A percentile compares a stretch with the other conserved stretches of the same genome.
These are phyloP conservation scores for Manis pentadactyla DNA, from an alignment of 2,797 vertebrate species.

Conservation along the genomic window DNA sequence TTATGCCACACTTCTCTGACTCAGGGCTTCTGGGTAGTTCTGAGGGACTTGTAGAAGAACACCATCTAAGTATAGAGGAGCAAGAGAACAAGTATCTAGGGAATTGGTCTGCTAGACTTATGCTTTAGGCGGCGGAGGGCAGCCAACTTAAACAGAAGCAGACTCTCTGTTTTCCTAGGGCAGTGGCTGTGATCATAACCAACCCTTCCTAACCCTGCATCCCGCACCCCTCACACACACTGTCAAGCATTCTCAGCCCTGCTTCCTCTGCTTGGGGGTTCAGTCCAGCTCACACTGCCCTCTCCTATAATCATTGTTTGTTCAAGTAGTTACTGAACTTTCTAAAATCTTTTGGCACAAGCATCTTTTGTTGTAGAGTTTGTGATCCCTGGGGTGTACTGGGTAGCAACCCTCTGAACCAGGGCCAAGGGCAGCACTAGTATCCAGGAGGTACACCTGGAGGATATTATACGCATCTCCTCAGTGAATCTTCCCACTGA, in stretches of 20 bases:
- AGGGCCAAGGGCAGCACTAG: neutral
- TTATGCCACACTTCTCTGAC: neutral
- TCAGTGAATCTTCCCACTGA: neutral
- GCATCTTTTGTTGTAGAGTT: neutral
- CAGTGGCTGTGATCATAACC: neutral
- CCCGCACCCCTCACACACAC: neutral
- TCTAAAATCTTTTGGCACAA: neutral
- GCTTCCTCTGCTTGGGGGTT: neutral
- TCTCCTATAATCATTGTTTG: neutral
- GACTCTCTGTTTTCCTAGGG: neutral
- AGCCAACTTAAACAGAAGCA: slow-evolving; percentile 28
- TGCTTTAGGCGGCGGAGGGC: neutral
- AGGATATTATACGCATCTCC: neutral
- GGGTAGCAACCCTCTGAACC: neutral
- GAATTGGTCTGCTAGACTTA: neutral
- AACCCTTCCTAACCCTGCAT: neutral
- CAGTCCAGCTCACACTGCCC: neutral
- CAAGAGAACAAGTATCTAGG: neutral
- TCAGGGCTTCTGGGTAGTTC: neutral
- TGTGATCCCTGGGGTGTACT: neutral
- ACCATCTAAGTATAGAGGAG: neutral
- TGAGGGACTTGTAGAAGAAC: neutral
- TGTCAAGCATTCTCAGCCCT: neutral
- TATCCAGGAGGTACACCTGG: neutral
- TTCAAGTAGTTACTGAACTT: neutral